Evolutionary conservation across 35 echinoderm and acorn worm genomes (phyloP).

Genomic region (Apostichopus parvimensis): DNA sequence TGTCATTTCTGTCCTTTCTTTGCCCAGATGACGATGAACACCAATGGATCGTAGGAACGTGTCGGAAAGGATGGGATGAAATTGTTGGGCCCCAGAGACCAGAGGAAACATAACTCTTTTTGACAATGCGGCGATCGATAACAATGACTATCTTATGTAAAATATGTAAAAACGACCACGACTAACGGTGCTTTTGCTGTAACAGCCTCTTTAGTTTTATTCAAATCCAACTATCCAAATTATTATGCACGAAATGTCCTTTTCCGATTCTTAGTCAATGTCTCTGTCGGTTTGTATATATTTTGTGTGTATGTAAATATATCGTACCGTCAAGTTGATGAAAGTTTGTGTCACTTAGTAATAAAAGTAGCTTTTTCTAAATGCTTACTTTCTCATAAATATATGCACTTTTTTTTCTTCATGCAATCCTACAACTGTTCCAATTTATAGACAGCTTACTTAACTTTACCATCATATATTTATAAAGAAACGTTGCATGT

Average conservation of each 20-base stretch:
- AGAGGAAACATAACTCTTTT: neutral
- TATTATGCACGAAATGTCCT: neutral
- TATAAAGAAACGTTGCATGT: too few species aligned
- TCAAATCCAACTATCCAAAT: neutral
- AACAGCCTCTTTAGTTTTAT: neutral
- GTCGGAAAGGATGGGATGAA: slow-evolving; percentile 99
- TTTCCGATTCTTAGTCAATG: neutral
- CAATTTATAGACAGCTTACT: too few species aligned
- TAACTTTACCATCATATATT: too few species aligned
- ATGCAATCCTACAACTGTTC: neutral
- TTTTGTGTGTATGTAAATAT: too few species aligned
- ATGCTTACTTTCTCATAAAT: too few species aligned
- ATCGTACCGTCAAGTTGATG: too few species aligned
- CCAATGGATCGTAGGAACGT: slow-evolving; percentile 91
- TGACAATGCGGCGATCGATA: neutral
- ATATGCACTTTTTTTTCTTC: neutral
- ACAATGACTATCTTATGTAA: neutral
- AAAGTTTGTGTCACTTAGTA: too few species aligned
- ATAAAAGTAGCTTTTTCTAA: too few species aligned
- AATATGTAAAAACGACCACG: neutral
- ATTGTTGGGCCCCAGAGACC: slow-evolving; percentile 80
- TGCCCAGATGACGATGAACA: slow-evolving; percentile 97
- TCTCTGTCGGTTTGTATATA: neutral
- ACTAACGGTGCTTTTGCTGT: neutral
- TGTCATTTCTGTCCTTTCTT: neutral